A percentile compares a stretch with the other conserved stretches of the same genome.
phyloP scores from a whole-genome alignment of 1,140 invertebrate species.

The Ceratina australensis region DNA sequence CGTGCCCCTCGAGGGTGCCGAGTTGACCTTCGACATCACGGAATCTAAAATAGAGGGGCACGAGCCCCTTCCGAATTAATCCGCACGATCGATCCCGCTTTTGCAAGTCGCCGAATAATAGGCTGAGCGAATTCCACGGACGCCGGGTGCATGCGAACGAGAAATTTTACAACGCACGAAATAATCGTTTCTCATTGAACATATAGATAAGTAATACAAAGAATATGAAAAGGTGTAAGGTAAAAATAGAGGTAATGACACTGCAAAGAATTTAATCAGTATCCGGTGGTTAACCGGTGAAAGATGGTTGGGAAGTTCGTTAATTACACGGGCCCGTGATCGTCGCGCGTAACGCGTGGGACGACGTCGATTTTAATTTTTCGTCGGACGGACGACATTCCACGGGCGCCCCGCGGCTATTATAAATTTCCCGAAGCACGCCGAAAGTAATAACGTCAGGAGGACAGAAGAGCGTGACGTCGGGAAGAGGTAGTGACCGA shows the following conservation, averaged over 20 bases:
- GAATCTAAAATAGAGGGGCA: conserved; percentile 41
- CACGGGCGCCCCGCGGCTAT: conserved; percentile 10
- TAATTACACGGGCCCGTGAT: conserved; percentile 1
- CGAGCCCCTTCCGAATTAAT: conserved; percentile 29
- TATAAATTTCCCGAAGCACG: conserved; percentile 23
- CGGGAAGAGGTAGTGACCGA: background rate
- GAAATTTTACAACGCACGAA: no score
- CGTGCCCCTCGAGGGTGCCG: conserved; percentile 26
- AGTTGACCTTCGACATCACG: conserved; percentile 58
- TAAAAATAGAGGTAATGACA: no score
- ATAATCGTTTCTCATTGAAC: no score
- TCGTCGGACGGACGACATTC: conserved; percentile 22
- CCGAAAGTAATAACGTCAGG: conserved; percentile 23
- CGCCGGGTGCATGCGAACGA: no score
- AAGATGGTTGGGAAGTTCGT: background rate
- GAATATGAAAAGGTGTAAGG: no score
- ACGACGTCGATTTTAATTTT: conserved; percentile 28
- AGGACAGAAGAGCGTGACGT: background rate
- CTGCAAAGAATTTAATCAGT: no score
- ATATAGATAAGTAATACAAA: no score
- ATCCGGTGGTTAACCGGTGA: no score
- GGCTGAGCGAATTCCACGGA: conserved; percentile 24
- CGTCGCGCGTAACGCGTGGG: conserved; percentile 5
- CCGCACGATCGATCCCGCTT: conserved; percentile 36
- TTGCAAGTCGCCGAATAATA: conserved; percentile 22